Percentiles rank a stretch among this genome's conserved stretches.
Evolutionary conservation across 2,113 vertebrate species (phyloP).

Genomic region (Morphnarchus princeps): DNA sequence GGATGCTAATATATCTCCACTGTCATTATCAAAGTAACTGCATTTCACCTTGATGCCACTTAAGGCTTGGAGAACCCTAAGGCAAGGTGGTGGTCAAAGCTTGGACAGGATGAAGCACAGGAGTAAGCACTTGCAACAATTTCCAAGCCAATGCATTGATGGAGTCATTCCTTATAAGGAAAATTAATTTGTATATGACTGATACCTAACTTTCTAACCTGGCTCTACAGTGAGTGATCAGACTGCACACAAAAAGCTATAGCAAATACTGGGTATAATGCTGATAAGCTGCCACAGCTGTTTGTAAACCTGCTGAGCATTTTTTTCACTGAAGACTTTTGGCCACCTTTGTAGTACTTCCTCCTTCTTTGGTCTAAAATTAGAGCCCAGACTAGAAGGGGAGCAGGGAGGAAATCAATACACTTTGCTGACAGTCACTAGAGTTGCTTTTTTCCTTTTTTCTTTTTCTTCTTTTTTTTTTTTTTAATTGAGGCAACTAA

Average conservation of each 20-base stretch:
- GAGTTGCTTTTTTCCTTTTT: background rate
- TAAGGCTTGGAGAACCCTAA: background rate
- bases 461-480: no score
- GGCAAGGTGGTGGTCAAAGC: background rate
- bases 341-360: background rate
- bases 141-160: background rate
- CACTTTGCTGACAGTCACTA: background rate
- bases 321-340: background rate
- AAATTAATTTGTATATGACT: background rate
- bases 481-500: background rate
- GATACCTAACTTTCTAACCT: background rate
- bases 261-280: background rate
- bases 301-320: background rate
- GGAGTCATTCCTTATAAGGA: background rate
- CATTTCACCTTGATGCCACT: background rate
- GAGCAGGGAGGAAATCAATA: background rate
- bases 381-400: background rate
- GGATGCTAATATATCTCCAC: background rate
- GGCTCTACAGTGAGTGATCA: background rate
- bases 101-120: background rate
- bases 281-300: background rate
- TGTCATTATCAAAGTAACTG: background rate
- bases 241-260: background rate
- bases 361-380: background rate
- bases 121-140: background rate